Base-by-base conservation (phyloP, 2,888 invertebrate genomes). In the Villa cingulata region DNA sequence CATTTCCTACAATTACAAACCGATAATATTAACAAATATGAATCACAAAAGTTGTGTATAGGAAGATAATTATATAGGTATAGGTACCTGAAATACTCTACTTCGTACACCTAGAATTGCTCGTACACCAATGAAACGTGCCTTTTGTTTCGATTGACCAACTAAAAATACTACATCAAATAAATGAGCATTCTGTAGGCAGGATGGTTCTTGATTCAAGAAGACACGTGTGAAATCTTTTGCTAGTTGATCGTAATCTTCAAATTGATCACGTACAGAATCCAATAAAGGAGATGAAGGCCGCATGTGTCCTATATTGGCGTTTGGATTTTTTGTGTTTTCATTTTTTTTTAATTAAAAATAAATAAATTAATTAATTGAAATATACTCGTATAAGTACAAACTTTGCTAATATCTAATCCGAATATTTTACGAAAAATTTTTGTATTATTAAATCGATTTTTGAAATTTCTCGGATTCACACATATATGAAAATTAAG, bases 131-230 rank as follows among this genome's bases (percentile, higher is more conserved):
- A 89, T 88, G 61, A 92, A 83, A 61, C 85, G 83, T 39, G 84
- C 84, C 71, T 91, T 92, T 68, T 90, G 87, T 62, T 91, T 91
- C 47, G 88, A 87, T 60, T 89, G 89, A 2, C 91, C 91, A 32
- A 92, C 92, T 51, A 90, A 72, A 68, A 92, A 92, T 29, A 86
- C 83, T 6, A 92, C 88, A 64, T 92, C 92, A 67, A 91, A 92
- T 19, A 92, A 73, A 62, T 82, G 85, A 27, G 86, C 81, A 63
- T 90, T 88, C 51, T 80, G 72, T 29, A 84, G 74, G 51, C 80
- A 74, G 58, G 88, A 88, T 51, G 83, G 78, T 59, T 88, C 84
- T 57, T 77, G 81, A 68, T 91, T 90, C 48, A 90, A 75, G 71
- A 92, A 92, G 58, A 86, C 86, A 58, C 82, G 75, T 10, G 89